These are phyloP conservation scores for Mesaphorura yosii DNA, from an alignment of 1,140 invertebrate genomes.

Conservation along the genomic window DNA sequence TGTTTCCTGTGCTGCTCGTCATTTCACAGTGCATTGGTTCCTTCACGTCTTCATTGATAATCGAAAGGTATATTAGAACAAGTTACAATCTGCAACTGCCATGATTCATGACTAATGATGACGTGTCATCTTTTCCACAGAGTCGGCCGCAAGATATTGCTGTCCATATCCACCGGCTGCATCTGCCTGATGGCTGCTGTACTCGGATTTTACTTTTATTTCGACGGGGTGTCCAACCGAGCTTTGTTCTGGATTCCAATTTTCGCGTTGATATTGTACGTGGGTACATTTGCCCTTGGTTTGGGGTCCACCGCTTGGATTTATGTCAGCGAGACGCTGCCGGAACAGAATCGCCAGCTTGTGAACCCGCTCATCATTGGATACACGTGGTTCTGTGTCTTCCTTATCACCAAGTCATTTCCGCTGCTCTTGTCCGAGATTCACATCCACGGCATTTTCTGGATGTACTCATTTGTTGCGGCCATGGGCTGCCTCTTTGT, in stretches of 20 bases:
- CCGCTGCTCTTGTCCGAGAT: slow-evolving; percentile 16
- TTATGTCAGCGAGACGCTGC: slow-evolving; percentile 30
- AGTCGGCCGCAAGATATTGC: slow-evolving; percentile 16
- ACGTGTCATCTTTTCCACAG: no score
- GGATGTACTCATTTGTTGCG: slow-evolving; percentile 10
- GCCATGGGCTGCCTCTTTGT: slow-evolving; percentile 16
- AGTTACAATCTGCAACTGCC: no score
- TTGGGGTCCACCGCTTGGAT: slow-evolving; percentile 46
- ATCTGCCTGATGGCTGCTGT: neutral
- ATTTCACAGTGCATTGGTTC: slow-evolving; percentile 15
- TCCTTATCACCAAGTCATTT: slow-evolving; percentile 23
- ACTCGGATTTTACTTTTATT: slow-evolving; percentile 21
- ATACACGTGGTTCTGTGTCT: slow-evolving; percentile 25
- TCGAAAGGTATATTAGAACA: no score
- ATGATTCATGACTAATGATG: no score
- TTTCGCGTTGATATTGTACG: slow-evolving; percentile 38
- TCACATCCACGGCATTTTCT: slow-evolving; percentile 21
- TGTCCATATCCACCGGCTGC: neutral
- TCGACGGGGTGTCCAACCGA: neutral
- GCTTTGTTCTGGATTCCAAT: slow-evolving; percentile 33
- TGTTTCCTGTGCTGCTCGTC: slow-evolving; percentile 15
- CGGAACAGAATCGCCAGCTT: slow-evolving; percentile 12
- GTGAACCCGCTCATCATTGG: slow-evolving; percentile 23
- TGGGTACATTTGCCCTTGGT: slow-evolving; percentile 42
- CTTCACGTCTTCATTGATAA: slow-evolving; percentile 8